Conservation (phyloP, 2,888 invertebrate species). For the Meloe dianella region DNA sequence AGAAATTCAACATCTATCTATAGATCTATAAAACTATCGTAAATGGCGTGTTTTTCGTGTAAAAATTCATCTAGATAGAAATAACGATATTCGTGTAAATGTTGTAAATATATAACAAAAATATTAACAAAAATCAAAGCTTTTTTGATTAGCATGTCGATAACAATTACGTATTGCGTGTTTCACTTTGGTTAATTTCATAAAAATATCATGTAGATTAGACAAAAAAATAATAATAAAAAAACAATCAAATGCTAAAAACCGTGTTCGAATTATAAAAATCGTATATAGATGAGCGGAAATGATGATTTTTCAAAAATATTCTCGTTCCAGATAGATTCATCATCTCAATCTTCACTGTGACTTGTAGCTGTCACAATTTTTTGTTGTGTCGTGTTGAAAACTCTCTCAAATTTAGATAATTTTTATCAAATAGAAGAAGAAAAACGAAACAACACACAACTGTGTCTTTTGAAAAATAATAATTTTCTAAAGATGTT, state of each 20-base stretch:
- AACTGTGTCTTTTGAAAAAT: neutral
- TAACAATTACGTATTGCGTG: neutral
- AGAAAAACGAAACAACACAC: no score
- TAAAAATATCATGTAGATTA: neutral
- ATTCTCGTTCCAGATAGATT: neutral
- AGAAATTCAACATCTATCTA: neutral
- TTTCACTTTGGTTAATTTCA: neutral
- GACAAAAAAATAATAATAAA: neutral
- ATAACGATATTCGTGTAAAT: neutral
- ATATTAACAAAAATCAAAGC: neutral
- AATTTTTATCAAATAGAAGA: neutral
- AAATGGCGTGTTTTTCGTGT: no score
- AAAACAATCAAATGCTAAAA: neutral
- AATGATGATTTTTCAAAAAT: neutral
- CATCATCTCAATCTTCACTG: slow-evolving; percentile 7
- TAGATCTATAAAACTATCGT: neutral
- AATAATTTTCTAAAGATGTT: neutral
- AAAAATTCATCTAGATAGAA: neutral
- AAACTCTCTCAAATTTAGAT: neutral
- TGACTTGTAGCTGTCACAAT: slow-evolving; percentile 2
- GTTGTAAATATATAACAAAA: neutral
- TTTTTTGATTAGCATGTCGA: neutral
- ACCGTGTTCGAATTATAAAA: neutral
- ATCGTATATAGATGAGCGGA: neutral
- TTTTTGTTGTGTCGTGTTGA: neutral